phyloP scores from a whole-genome alignment of 2,797 vertebrate species.

The Microctenopoma steveboyesi region DNA sequence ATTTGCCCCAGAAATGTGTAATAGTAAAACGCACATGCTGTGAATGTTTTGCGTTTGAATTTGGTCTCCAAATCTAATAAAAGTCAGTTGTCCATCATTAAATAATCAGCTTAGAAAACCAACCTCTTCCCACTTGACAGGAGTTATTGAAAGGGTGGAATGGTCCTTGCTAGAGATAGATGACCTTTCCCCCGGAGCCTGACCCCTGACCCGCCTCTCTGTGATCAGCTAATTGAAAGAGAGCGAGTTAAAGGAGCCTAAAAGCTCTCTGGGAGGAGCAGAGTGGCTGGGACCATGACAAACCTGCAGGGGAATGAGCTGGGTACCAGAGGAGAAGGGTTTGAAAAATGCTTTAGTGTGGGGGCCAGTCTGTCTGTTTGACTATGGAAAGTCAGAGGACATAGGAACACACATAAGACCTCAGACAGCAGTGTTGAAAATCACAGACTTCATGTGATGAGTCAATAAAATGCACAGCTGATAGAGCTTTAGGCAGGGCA shows the following conservation, averaged over 20 bases:
- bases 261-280: conserved; percentile 50
- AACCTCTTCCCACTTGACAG: conserved; percentile 21
- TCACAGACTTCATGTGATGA: conserved; percentile 48
- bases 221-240: conserved; percentile 76
- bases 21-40: neutral
- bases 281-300: conserved; percentile 23
- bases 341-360: conserved; percentile 63
- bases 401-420: conserved; percentile 27
- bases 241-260: conserved; percentile 46
- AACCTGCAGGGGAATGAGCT: conserved; percentile 37
- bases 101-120: conserved; percentile 50
- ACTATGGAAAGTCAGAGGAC: conserved; percentile 1
- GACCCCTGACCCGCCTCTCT: conserved; percentile 68
- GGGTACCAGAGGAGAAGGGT: conserved; percentile 25
- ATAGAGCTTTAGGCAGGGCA: conserved; percentile 58
- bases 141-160: conserved; percentile 51
- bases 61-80: conserved; percentile 31
- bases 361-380: conserved; percentile 23
- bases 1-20: neutral
- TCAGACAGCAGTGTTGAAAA: conserved; percentile 51
- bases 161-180: conserved; percentile 37
- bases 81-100: conserved; percentile 32
- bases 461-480: conserved; percentile 63
- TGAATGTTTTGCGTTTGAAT: conserved; percentile 16
- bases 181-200: conserved; percentile 65